phyloP scores from a whole-genome alignment of 2,888 invertebrate species.

The Erebia aethiops region DNA sequence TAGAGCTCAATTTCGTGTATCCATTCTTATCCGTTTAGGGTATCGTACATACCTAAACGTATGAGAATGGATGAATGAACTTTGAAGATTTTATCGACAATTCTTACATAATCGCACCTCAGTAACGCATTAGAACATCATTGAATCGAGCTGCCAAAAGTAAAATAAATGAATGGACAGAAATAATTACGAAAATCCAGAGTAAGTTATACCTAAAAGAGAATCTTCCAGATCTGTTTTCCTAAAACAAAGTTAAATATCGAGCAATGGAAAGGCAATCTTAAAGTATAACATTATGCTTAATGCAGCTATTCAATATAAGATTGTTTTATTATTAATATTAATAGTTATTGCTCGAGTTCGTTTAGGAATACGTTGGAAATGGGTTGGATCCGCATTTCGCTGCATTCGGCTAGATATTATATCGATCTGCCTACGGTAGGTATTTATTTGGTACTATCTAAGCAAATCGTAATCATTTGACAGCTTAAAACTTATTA shows the following conservation, averaged over 20 bases:
- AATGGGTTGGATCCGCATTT: conserved; percentile 10
- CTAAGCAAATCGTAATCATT: not conserved
- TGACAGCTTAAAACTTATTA: not conserved
- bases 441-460: no score
- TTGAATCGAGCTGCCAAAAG: no score
- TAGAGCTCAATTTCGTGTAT: no score
- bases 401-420: conserved; percentile 15
- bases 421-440: not conserved
- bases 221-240: not conserved
- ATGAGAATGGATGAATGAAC: no score
- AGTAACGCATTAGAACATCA: no score
- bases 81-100: no score
- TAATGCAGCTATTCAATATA: conserved; percentile 21
- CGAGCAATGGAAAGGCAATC: conserved; percentile 9
- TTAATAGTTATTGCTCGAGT: conserved; percentile 10
- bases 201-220: no score
- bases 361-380: conserved; percentile 15
- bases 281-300: conserved; percentile 10
- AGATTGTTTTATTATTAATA: conserved; percentile 18
- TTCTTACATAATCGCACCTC: no score
- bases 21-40: no score
- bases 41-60: no score
- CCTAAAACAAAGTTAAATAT: not conserved
- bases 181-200: no score
- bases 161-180: no score